Conservation (phyloP, 2,797 vertebrate species). For the Alectoris magna region DNA sequence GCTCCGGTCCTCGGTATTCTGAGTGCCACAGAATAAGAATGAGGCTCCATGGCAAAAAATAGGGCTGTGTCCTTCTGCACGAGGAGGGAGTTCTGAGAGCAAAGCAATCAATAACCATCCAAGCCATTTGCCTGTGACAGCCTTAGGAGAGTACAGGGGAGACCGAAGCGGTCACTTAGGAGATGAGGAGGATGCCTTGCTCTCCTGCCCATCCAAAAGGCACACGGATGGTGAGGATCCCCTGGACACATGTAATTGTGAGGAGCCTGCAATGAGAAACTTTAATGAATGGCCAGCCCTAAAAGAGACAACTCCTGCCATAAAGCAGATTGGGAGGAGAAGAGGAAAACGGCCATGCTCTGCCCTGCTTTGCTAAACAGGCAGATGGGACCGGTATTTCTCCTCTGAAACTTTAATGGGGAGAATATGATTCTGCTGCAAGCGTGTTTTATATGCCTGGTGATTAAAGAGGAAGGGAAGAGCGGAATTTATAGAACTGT, state of each 20-base stretch:
- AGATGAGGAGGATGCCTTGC: rapidly evolving
- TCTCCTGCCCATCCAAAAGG: not conserved
- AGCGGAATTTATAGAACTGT: slow-evolving; percentile 56
- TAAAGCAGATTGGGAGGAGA: slow-evolving; percentile 15
- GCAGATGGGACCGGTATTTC: slow-evolving; percentile 53
- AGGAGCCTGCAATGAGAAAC: slow-evolving; percentile 33
- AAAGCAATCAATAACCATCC: not conserved
- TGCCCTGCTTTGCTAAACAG: slow-evolving; percentile 57
- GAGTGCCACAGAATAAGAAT: slow-evolving; percentile 34
- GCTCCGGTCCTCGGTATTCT: not conserved
- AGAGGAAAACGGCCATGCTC: not conserved
- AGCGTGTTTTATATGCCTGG: slow-evolving; percentile 47
- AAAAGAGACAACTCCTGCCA: slow-evolving; percentile 9
- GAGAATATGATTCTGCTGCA: slow-evolving; percentile 41
- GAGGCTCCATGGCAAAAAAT: not conserved
- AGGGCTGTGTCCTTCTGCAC: not conserved
- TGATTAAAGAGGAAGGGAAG: slow-evolving; percentile 56
- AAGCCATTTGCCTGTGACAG: not conserved
- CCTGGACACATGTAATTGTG: not conserved
- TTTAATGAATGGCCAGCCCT: slow-evolving; percentile 15
- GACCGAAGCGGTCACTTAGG: rapidly evolving
- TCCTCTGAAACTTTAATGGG: slow-evolving; percentile 61
- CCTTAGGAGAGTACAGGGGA: not conserved
- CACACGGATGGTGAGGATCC: rapidly evolving
- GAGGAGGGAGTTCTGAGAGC: not conserved